These are phyloP conservation scores for Acanthoscelides obtectus DNA, from an alignment of 2,888 invertebrate genomes.

Conservation along the genomic window DNA sequence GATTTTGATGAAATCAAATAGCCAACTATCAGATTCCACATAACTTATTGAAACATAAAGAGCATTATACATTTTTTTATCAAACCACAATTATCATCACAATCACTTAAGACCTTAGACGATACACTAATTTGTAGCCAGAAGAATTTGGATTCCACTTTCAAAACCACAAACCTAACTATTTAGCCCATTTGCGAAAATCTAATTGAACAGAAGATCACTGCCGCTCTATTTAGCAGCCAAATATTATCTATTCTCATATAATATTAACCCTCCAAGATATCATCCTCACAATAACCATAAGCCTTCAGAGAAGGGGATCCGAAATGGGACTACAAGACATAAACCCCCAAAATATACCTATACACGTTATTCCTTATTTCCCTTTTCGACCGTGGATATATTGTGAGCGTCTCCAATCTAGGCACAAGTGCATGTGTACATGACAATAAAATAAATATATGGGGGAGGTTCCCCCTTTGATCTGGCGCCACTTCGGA, in stretches of 20 bases:
- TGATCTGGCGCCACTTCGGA: conserved; percentile 41
- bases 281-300: conserved; percentile 18
- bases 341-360: conserved; percentile 2
- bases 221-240: neutral
- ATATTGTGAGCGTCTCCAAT: conserved; percentile 35
- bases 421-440: conserved; percentile 44
- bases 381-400: conserved; percentile 28
- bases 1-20: too few species aligned
- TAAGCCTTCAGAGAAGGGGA: conserved; percentile 21
- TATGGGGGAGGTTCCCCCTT: conserved; percentile 39
- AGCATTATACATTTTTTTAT: too few species aligned
- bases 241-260: neutral
- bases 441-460: conserved; percentile 48
- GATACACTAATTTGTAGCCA: too few species aligned
- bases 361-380: conserved; percentile 23
- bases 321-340: conserved; percentile 6
- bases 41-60: too few species aligned
- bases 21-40: too few species aligned
- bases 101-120: too few species aligned
- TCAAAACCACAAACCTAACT: too few species aligned
- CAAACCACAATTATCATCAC: too few species aligned
- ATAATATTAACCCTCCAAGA: neutral
- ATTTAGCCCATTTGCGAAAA: too few species aligned
- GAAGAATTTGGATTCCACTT: too few species aligned
- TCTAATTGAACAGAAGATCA: too few species aligned